Conservation (phyloP, 2,113 vertebrate species). For the Misgurnus anguillicaudatus region DNA sequence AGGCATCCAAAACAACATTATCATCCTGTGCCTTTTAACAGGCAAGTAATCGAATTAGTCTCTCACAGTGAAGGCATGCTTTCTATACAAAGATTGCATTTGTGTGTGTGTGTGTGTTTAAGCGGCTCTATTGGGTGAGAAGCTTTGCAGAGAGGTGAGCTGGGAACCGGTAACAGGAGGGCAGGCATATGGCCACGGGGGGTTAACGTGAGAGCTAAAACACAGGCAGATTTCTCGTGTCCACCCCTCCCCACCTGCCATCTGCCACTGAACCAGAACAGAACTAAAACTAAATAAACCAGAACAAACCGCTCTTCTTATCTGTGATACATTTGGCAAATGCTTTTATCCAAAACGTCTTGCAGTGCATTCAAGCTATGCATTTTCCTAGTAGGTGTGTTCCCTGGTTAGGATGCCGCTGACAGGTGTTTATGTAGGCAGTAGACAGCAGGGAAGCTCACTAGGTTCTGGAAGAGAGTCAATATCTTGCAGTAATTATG, state of each 20-base stretch:
- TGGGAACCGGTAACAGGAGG: slow-evolving; percentile 45
- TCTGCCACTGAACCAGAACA: slow-evolving; percentile 46
- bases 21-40: slow-evolving; percentile 10
- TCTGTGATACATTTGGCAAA: not conserved
- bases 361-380: too few species aligned
- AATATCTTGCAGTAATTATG: slow-evolving; percentile 30
- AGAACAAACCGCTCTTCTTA: slow-evolving; percentile 1
- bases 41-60: slow-evolving; percentile 22
- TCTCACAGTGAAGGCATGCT: slow-evolving; percentile 5
- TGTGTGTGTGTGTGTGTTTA: not conserved
- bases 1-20: not conserved
- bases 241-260: slow-evolving; percentile 36
- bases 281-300: slow-evolving; percentile 9
- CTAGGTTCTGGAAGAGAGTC: slow-evolving; percentile 9
- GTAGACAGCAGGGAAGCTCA: not conserved
- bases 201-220: slow-evolving; percentile 52
- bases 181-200: slow-evolving; percentile 53
- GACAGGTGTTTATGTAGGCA: slow-evolving; percentile 4
- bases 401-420: not conserved
- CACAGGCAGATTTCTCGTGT: slow-evolving; percentile 26
- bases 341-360: not conserved
- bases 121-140: not conserved
- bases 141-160: slow-evolving; percentile 27
- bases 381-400: too few species aligned
- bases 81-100: slow-evolving; percentile 2